A percentile compares a stretch with the other conserved stretches of the same genome.
Conservation (phyloP, 2,888 invertebrate genomes). For the Lycophotia porphyrea region DNA sequence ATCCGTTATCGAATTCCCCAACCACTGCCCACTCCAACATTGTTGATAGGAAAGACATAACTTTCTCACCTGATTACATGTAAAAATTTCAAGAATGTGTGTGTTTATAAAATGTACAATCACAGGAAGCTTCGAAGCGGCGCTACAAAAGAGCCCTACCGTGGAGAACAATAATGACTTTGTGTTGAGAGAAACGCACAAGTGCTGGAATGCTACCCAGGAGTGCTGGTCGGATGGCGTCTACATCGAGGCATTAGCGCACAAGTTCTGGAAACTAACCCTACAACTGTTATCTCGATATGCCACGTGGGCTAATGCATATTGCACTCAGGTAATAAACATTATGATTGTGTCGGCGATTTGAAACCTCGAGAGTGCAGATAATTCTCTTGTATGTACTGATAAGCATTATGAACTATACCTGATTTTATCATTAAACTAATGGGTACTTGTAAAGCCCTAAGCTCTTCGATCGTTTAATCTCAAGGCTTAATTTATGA, state of each 20-base stretch:
- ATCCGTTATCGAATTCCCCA: constrained; percentile 4
- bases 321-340: constrained; percentile 82
- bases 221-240: constrained; percentile 95
- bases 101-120: constrained; percentile 56
- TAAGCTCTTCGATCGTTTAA: constrained; percentile 33
- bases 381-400: constrained; percentile 49
- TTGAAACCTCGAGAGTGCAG: constrained; percentile 51
- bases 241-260: constrained; percentile 94
- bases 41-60: constrained; percentile 26
- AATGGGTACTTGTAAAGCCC: constrained; percentile 49
- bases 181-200: constrained; percentile 85
- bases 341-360: constrained; percentile 29
- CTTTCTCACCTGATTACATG: constrained; percentile 7
- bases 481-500: constrained; percentile 34
- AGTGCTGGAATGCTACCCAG: constrained; percentile 86
- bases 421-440: constrained; percentile 49
- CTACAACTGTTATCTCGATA: constrained; percentile 96
- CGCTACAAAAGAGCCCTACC: constrained; percentile 79
- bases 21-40: constrained; percentile 2
- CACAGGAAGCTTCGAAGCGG: constrained; percentile 84
- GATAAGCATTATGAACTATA: constrained; percentile 60
- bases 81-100: constrained; percentile 57
- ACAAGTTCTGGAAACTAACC: constrained; percentile 97
- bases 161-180: constrained; percentile 80
- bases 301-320: constrained; percentile 92